These are phyloP conservation scores for Germaria angustata DNA, from an alignment of 2,888 invertebrate genomes.

Conservation along the genomic window DNA sequence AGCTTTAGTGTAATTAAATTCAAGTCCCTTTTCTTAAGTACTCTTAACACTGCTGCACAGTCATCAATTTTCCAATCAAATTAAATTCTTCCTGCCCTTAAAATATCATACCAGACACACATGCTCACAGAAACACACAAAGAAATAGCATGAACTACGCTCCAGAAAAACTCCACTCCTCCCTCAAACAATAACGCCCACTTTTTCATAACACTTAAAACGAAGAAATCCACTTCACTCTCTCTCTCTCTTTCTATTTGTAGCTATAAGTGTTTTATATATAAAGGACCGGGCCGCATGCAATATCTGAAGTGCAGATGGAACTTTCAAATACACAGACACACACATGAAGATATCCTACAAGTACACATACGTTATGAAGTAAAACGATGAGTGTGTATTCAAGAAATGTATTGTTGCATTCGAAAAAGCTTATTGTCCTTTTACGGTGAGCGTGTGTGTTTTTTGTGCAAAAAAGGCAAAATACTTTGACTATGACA, in stretches of 20 bases:
- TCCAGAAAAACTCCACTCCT: conserved; percentile 15
- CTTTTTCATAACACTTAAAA: conserved; percentile 34
- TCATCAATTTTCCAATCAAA: conserved; percentile 68
- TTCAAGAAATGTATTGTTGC: conserved; percentile 58
- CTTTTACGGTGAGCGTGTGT: conserved; percentile 32
- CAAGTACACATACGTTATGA: neutral
- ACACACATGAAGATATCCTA: neutral
- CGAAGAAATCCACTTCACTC: neutral
- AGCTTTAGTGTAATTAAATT: conserved; percentile 67
- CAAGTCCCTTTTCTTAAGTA: conserved; percentile 65
- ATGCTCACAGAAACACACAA: neutral
- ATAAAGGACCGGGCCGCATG: conserved; percentile 49
- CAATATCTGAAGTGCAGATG: conserved; percentile 56
- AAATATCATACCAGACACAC: neutral
- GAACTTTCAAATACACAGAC: neutral
- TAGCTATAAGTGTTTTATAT: conserved; percentile 25
- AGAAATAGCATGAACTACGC: conserved; percentile 17
- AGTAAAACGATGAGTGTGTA: conserved; percentile 22
- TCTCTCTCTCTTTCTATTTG: neutral
- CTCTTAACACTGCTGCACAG: conserved; percentile 66
- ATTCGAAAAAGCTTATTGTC: conserved; percentile 58
- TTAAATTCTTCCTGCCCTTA: conserved; percentile 65
- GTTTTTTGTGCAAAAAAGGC: conserved; percentile 1
- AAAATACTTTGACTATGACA: conserved; percentile 31
- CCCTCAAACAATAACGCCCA: conserved; percentile 34